Evolutionary conservation across 2,113 vertebrate genomes (phyloP).

Genomic region (Corvus moneduloides): DNA sequence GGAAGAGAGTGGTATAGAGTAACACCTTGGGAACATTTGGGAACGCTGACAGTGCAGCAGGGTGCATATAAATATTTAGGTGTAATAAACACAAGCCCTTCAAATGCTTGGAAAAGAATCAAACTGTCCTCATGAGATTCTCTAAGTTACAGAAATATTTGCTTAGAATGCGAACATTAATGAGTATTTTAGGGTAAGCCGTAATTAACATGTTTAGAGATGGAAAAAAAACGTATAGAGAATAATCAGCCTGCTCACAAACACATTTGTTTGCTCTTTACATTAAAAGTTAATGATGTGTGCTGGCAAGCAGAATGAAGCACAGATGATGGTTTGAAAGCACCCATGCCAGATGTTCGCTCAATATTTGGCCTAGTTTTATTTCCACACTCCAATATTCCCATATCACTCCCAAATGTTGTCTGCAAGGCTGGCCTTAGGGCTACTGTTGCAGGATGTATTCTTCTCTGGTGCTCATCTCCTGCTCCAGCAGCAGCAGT

Average conservation of each 20-base stretch:
- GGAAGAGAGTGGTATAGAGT: not conserved
- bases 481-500: not conserved
- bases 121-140: not conserved
- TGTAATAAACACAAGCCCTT: not conserved
- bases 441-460: not conserved
- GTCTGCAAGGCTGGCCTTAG: not conserved
- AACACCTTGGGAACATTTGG: not conserved
- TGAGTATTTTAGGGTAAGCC: not conserved
- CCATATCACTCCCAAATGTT: not conserved
- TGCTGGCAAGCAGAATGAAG: constrained; percentile 27
- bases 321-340: constrained; percentile 32
- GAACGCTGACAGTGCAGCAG: not conserved
- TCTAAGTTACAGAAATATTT: not conserved
- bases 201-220: constrained; percentile 12
- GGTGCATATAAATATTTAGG: not conserved
- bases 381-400: not conserved
- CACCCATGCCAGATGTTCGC: constrained; percentile 8
- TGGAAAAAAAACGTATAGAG: not conserved
- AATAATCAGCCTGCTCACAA: constrained; percentile 32
- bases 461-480: not conserved
- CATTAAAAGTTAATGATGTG: constrained; percentile 53
- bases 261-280: constrained; percentile 49
- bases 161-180: not conserved
- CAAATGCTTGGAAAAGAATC: not conserved
- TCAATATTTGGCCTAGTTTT: constrained; percentile 3